Evolutionary conservation across 1,140 invertebrate genomes (phyloP).

Genomic region (Calephelis virginiensis): DNA sequence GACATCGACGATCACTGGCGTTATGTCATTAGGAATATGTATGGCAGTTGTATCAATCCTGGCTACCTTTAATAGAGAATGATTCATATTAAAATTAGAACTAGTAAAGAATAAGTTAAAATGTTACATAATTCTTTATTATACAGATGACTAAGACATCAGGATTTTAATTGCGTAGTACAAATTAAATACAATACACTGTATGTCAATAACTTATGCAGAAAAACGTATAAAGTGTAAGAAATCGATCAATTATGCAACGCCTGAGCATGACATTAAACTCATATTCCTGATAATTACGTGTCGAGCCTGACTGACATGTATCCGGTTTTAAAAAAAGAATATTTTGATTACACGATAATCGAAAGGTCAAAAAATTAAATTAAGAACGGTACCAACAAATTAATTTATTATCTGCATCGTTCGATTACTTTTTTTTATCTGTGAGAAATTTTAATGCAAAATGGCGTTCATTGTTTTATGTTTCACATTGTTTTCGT

Average conservation of each 20-base stretch:
- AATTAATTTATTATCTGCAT: constrained; percentile 21
- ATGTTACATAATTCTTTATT: background rate
- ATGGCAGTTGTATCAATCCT: too few species aligned
- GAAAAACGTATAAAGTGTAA: constrained; percentile 16
- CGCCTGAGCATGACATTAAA: constrained; percentile 26
- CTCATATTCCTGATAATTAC: constrained; percentile 27
- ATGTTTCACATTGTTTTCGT: constrained; percentile 20
- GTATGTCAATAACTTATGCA: constrained; percentile 11
- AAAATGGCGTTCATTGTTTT: constrained; percentile 17
- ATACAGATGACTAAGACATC: constrained; percentile 10
- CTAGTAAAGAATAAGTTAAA: background rate
- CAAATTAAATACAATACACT: constrained; percentile 7
- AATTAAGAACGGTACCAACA: constrained; percentile 18
- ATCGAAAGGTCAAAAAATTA: constrained; percentile 22
- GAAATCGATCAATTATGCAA: constrained; percentile 18
- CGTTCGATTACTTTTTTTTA: constrained; percentile 20
- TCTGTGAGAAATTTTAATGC: constrained; percentile 13
- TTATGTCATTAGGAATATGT: too few species aligned
- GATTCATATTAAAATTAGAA: too few species aligned
- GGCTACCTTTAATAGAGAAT: too few species aligned
- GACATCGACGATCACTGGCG: too few species aligned
- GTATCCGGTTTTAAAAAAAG: constrained; percentile 4
- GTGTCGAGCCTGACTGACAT: constrained; percentile 22
- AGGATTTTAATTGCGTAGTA: constrained; percentile 11
- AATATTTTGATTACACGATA: constrained; percentile 20